phyloP scores from a whole-genome alignment of 2,797 vertebrate species.

The Thalassophryne amazonica region DNA sequence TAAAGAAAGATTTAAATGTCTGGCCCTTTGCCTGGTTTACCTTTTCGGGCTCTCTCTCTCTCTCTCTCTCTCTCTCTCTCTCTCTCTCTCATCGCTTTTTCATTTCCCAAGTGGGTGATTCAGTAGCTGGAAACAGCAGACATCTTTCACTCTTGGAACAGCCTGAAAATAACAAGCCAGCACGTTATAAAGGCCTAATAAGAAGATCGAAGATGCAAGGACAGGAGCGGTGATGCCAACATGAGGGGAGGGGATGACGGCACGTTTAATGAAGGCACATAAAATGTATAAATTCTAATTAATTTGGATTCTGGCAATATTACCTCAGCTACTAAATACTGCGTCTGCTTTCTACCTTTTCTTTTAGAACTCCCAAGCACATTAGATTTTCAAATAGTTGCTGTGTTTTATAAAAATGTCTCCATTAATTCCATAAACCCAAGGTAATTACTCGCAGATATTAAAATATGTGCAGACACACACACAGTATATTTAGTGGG shows the following conservation, averaged over 20 bases:
- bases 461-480: constrained; percentile 20
- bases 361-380: constrained; percentile 6
- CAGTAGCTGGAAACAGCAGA: constrained; percentile 61
- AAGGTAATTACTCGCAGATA: constrained; percentile 37
- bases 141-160: constrained; percentile 64
- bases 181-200: constrained; percentile 31
- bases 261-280: constrained; percentile 2
- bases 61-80: constrained; percentile 56
- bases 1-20: constrained; percentile 72
- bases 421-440: constrained; percentile 13
- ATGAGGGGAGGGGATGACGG: constrained; percentile 2
- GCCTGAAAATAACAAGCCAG: constrained; percentile 66
- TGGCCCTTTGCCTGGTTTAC: constrained; percentile 74
- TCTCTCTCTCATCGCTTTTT: constrained; percentile 60
- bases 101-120: constrained; percentile 78
- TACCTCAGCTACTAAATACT: background rate
- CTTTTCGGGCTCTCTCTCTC: constrained; percentile 73
- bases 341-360: constrained; percentile 4
- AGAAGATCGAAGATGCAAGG: constrained; percentile 1
- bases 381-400: too few relatives aligned
- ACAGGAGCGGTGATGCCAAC: background rate
- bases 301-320: constrained; percentile 4
- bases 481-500: constrained; percentile 39
- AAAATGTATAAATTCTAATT: background rate
- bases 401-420: background rate